Evolutionary conservation across 1,140 invertebrate genomes (phyloP), one percentile per base, ranked within the genome.

Genomic region (Adelges cooleyi): DNA sequence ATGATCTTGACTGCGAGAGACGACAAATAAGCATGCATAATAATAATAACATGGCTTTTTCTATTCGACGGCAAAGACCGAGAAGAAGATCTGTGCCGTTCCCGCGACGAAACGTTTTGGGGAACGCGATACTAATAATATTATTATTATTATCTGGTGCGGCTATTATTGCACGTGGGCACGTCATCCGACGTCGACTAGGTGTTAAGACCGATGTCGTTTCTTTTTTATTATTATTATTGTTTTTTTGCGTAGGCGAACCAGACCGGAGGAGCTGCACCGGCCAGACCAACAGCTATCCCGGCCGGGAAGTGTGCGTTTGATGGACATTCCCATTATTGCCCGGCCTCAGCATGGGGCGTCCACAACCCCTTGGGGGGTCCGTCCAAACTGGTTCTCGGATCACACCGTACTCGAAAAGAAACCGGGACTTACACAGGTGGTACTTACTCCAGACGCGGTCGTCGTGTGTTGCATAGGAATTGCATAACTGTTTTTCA

Each of bases 241-340:
- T 59, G 13, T 59, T 11, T 17, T 59, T 18, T 13, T n/a, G 36
- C 23, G 54, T 59, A 59, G 54, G 40, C 54, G 54, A n/a, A 38
- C 17, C 10, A 44, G 2, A 40, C 27, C 40, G 42, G 36, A 36
- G 40, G 36, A 44, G 54, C 54, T 44, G 36, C n/a, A n/a, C n/a
- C n/a, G n/a, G n/a, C n/a, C n/a, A n/a, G n/a, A n/a, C n/a, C n/a
- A n/a, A n/a, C n/a, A 11, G 29, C 38, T 22, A 36, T 9, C 38
- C 2, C 23, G 25, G 36, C 13, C 22, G 52, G 40, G 23, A 18
- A 46, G 42, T 59, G 42, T 33, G 42, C 15, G 42, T 59, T 46
- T 46, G 54, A 59, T 17, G 54, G 54, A 46, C 54, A 25, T 59
- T 59, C 54, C 54, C 17, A 59, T 59, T 59, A 59, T 59, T 29